Evolutionary conservation across 2,113 vertebrate species (phyloP).

Genomic region (Chrysochloris asiatica): DNA sequence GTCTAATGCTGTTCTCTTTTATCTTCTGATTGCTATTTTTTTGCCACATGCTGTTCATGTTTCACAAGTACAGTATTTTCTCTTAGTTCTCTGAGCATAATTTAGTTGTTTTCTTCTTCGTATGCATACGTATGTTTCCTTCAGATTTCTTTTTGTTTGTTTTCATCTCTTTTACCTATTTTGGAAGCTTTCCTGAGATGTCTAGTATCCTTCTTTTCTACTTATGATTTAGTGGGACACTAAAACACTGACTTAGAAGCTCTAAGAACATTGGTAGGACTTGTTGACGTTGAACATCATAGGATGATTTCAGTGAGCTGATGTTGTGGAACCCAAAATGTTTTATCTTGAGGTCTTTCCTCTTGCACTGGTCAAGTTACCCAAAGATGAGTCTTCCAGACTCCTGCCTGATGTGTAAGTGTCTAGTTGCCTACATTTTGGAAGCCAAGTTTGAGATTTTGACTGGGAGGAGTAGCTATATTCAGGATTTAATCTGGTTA

Average conservation of each 20-base stretch:
- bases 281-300: not conserved
- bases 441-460: constrained; percentile 6
- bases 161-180: constrained; percentile 33
- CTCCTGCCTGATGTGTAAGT: not conserved
- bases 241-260: not conserved
- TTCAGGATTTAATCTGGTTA: constrained; percentile 32
- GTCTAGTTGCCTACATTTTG: not conserved
- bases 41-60: not conserved
- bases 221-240: not conserved
- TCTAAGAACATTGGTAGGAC: not conserved
- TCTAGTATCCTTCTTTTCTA: constrained; percentile 26
- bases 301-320: not conserved
- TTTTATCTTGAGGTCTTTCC: not conserved
- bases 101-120: constrained; percentile 47
- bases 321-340: not conserved
- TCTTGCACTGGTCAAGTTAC: not conserved
- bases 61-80: not conserved
- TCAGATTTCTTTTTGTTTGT: not conserved
- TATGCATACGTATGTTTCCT: not conserved
- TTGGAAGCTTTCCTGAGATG: not conserved
- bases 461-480: not conserved
- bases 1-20: not conserved
- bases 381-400: constrained; percentile 28
- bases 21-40: constrained; percentile 24
- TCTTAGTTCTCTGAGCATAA: constrained; percentile 2